phyloP scores from a whole-genome alignment of 2,797 vertebrate species.

The Geotrypetes seraphini region DNA sequence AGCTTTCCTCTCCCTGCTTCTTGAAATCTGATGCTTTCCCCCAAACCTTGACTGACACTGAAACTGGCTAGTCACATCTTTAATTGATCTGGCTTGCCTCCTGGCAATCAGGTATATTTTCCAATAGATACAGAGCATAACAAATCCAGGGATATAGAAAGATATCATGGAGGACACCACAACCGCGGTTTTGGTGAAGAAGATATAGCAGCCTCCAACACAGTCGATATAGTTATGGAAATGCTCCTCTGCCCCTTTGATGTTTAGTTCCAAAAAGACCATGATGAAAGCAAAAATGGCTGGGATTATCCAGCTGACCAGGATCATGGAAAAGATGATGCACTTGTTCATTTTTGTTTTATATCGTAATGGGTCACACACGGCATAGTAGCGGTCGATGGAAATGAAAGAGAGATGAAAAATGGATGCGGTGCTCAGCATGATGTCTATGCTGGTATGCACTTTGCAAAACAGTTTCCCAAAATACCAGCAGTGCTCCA shows the following conservation, averaged over 20 bases:
- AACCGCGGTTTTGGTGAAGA: slow-evolving; percentile 56
- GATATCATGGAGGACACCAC: slow-evolving; percentile 41
- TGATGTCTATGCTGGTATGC: slow-evolving; percentile 58
- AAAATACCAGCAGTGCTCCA: slow-evolving; percentile 68
- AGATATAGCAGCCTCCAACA: slow-evolving; percentile 50
- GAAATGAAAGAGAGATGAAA: slow-evolving; percentile 71
- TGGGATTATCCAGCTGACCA: slow-evolving; percentile 60
- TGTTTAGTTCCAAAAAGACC: slow-evolving; percentile 53
- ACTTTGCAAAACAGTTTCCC: slow-evolving; percentile 68
- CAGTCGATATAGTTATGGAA: slow-evolving; percentile 45
- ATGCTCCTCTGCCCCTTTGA: slow-evolving; percentile 40
- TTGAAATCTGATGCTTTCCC: slow-evolving; percentile 23
- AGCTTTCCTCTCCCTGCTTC: slow-evolving; percentile 58
- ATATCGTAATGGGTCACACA: slow-evolving; percentile 70
- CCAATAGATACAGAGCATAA: slow-evolving; percentile 66
- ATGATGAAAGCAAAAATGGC: slow-evolving; percentile 60
- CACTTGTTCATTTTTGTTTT: slow-evolving; percentile 49
- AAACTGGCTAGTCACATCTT: slow-evolving; percentile 18
- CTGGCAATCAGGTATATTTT: slow-evolving; percentile 71
- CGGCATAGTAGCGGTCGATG: slow-evolving; percentile 63
- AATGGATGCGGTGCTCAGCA: slow-evolving; percentile 66
- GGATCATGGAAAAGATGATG: slow-evolving; percentile 52
- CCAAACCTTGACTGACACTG: slow-evolving; percentile 20
- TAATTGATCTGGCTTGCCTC: slow-evolving; percentile 59
- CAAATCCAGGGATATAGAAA: slow-evolving; percentile 61